Percentiles rank a stretch among this genome's conserved stretches.
phyloP scores from a whole-genome alignment of 1,140 invertebrate genomes.

The Grapholita molesta region DNA sequence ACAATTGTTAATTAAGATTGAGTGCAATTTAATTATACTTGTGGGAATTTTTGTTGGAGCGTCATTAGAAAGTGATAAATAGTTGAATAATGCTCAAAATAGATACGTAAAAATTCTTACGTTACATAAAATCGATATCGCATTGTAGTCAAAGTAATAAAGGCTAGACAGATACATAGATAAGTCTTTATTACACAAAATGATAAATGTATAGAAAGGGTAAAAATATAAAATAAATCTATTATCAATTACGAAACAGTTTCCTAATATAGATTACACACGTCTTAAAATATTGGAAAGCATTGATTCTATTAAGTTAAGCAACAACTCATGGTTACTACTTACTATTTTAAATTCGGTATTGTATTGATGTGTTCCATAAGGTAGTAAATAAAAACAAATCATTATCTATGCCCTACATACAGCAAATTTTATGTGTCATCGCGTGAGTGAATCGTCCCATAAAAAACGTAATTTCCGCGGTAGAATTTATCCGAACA shows the following conservation, averaged over 20 bases:
- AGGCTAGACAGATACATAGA: no score
- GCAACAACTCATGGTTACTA: no score
- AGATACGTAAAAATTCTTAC: neutral
- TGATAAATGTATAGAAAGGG: no score
- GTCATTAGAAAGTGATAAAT: neutral
- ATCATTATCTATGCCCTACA: neutral
- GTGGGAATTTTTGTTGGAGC: neutral
- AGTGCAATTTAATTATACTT: neutral
- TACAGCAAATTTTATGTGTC: neutral
- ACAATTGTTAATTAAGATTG: neutral
- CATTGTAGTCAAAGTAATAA: no score
- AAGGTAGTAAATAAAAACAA: neutral
- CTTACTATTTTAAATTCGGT: neutral
- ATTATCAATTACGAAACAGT: neutral
- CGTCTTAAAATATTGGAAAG: neutral
- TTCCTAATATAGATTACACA: neutral
- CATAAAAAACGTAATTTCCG: neutral
- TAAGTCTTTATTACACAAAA: no score
- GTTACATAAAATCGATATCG: neutral
- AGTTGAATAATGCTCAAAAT: neutral
- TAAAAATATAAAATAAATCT: no score
- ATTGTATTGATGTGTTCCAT: neutral
- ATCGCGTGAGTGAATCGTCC: neutral
- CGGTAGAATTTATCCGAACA: neutral
- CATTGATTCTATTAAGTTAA: neutral